A percentile compares a stretch with the other conserved stretches of the same genome.
Conservation (phyloP, 2,797 vertebrate genomes). For the Lacerta viridis region DNA sequence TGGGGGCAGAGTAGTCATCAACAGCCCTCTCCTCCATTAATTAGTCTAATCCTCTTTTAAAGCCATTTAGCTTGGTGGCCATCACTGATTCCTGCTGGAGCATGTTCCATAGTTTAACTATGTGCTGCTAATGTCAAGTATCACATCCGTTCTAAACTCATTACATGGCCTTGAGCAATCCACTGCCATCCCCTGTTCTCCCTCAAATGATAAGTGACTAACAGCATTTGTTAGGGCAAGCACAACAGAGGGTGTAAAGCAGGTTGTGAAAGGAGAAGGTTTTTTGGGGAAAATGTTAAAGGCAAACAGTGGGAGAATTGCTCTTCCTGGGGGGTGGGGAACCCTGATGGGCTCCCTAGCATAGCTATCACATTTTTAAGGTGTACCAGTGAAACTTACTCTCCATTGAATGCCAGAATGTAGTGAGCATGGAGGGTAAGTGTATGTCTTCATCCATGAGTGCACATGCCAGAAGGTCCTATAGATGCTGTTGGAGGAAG, state of each 20-base stretch:
- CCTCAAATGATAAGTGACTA: background rate
- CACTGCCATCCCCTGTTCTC: background rate
- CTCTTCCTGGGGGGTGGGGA: background rate
- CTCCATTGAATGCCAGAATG: no score
- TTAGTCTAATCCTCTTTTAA: no score
- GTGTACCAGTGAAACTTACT: background rate
- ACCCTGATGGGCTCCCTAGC: background rate
- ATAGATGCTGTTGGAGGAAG: background rate
- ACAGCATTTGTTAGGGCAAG: background rate
- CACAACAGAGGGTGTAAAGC: background rate
- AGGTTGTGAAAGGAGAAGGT: background rate
- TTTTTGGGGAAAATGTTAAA: background rate
- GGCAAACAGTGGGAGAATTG: background rate
- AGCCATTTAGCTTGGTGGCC: no score
- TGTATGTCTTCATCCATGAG: background rate
- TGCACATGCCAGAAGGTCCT: background rate
- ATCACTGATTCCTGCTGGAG: no score
- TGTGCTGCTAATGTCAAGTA: background rate
- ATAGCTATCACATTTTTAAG: background rate
- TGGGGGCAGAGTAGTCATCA: no score
- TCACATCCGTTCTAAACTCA: background rate
- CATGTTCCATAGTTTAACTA: background rate
- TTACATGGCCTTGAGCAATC: background rate
- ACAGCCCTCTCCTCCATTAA: no score
- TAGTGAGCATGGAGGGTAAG: background rate